Conservation (phyloP, 1,140 invertebrate species). For the Drosophila pruinosa region DNA sequence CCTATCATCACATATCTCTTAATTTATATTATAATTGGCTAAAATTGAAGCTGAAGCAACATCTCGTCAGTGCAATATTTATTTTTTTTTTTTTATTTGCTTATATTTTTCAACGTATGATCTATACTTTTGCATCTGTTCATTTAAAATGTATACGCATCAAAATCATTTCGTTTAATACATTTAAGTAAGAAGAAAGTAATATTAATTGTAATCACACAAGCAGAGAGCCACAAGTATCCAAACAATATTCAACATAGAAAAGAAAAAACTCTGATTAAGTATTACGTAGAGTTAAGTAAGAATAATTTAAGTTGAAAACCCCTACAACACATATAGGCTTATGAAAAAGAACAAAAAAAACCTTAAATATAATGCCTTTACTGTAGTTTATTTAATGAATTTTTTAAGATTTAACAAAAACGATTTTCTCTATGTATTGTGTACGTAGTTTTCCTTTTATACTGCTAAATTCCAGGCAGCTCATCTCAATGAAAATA, state of each 20-base stretch:
- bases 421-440: constrained; percentile 47
- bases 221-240: constrained; percentile 36
- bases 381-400: constrained; percentile 46
- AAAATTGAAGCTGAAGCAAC: constrained; percentile 43
- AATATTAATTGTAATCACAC: constrained; percentile 43
- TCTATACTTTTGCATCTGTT: constrained; percentile 42
- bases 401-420: constrained; percentile 40
- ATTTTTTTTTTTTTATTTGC: constrained; percentile 8
- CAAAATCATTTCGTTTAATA: constrained; percentile 39
- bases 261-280: constrained; percentile 65
- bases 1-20: constrained; percentile 10
- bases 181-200: constrained; percentile 51
- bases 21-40: constrained; percentile 33
- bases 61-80: constrained; percentile 68
- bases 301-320: constrained; percentile 62
- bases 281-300: constrained; percentile 74
- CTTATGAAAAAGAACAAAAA: constrained; percentile 41
- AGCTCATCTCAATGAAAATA: constrained; percentile 30
- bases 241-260: constrained; percentile 27
- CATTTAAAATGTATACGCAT: constrained; percentile 50
- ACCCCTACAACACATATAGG: constrained; percentile 22
- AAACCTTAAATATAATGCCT: constrained; percentile 34
- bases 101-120: constrained; percentile 19
- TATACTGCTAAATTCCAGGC: constrained; percentile 20
- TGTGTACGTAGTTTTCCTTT: constrained; percentile 37